A percentile compares a stretch with the other conserved stretches of the same genome.
Conservation (phyloP, 2,113 vertebrate species). For the Psittacula cyanocephala region DNA sequence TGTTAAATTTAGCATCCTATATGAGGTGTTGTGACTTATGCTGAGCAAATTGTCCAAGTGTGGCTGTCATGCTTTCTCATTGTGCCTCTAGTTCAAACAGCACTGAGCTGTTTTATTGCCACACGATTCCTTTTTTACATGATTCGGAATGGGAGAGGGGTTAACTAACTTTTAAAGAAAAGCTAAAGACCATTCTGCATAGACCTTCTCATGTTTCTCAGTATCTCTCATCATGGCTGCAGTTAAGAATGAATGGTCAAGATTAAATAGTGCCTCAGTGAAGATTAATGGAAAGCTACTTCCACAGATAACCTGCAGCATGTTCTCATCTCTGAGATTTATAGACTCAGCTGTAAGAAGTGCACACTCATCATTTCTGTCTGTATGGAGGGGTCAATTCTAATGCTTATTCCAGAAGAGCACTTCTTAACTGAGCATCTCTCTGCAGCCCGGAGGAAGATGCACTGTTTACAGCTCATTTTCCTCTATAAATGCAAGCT, state of each 20-base stretch:
- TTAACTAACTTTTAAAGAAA: neutral
- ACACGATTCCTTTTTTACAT: neutral
- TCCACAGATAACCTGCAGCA: neutral
- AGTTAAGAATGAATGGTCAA: neutral
- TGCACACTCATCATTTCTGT: neutral
- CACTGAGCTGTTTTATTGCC: neutral
- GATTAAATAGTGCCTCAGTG: neutral
- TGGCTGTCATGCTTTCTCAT: neutral
- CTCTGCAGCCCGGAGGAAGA: neutral
- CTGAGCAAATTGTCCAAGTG: neutral
- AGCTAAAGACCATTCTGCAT: neutral
- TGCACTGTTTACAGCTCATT: neutral
- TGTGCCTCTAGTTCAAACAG: neutral
- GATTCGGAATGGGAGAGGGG: neutral
- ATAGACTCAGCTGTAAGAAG: neutral
- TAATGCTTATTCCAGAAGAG: neutral
- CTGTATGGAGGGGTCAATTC: neutral
- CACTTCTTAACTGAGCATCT: neutral
- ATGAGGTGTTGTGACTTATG: neutral
- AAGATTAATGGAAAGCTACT: neutral
- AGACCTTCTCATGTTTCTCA: neutral
- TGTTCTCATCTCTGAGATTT: neutral
- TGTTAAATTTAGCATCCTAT: neutral
- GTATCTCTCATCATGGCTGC: neutral
- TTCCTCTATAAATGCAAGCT: neutral